Conservation (phyloP, 2,113 vertebrate species). For the Lophius piscatorius region DNA sequence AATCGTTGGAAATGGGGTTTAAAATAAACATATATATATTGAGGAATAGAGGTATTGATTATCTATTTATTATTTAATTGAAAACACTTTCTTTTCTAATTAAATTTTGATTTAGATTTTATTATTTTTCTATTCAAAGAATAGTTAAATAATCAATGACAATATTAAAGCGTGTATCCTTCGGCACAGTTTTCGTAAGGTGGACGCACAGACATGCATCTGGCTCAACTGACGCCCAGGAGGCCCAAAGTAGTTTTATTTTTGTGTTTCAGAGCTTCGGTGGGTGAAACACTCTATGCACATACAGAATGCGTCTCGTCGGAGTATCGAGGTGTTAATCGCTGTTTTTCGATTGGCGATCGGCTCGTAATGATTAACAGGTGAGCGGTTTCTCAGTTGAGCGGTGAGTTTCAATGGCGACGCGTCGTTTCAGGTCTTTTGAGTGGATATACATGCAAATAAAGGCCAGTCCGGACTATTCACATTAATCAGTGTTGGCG, state of each 20-base stretch:
- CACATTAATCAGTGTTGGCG: slow-evolving; percentile 50
- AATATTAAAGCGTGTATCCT: too few species aligned
- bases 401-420: slow-evolving; percentile 23
- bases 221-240: too few species aligned
- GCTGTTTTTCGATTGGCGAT: slow-evolving; percentile 64
- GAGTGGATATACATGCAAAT: slow-evolving; percentile 58
- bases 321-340: slow-evolving; percentile 58
- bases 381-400: slow-evolving; percentile 59
- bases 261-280: slow-evolving; percentile 5
- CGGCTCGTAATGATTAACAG: slow-evolving; percentile 66
- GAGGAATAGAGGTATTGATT: too few species aligned
- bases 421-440: slow-evolving; percentile 41
- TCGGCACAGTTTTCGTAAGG: too few species aligned
- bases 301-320: background rate
- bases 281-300: slow-evolving; percentile 39
- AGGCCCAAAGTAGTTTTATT: background rate
- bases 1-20: too few species aligned
- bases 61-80: too few species aligned
- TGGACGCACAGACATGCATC: background rate
- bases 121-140: too few species aligned
- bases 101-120: background rate
- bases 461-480: background rate
- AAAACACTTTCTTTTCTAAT: background rate
- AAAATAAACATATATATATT: too few species aligned
- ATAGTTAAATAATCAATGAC: too few species aligned